Percentiles rank a stretch among this genome's conserved stretches.
Conservation (phyloP, 1,140 invertebrate genomes). For the Aleiodes sp. region DNA sequence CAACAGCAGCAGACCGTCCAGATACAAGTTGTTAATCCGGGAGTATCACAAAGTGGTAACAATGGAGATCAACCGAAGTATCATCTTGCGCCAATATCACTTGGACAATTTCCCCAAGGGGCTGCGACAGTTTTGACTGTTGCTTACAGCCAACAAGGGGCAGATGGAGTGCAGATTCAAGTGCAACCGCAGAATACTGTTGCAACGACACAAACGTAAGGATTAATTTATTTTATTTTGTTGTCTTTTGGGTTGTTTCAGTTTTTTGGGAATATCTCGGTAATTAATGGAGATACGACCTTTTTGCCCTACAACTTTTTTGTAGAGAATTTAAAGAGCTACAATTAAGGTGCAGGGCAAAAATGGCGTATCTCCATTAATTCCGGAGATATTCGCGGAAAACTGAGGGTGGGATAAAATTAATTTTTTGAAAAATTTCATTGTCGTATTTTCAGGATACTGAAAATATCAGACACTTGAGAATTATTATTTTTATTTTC, state of each 20-base stretch:
- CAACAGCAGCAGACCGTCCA: constrained; percentile 78
- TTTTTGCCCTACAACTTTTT: no score
- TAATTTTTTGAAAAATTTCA: no score
- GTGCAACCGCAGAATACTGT: constrained; percentile 64
- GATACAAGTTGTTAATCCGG: constrained; percentile 77
- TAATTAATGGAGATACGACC: no score
- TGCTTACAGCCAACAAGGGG: constrained; percentile 72
- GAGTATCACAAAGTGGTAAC: constrained; percentile 63
- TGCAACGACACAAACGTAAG: constrained; percentile 65
- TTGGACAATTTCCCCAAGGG: constrained; percentile 67
- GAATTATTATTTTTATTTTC: no score
- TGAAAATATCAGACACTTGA: no score
- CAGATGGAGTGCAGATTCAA: constrained; percentile 69
- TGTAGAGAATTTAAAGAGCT: no score
- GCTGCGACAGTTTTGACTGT: constrained; percentile 76
- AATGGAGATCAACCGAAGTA: constrained; percentile 73
- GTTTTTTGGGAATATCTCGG: no score
- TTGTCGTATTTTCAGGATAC: no score
- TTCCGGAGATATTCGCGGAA: no score
- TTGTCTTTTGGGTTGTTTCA: no score
- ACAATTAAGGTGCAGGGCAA: no score
- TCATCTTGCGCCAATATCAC: constrained; percentile 74
- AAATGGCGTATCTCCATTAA: constrained; percentile 2
- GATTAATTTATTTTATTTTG: constrained; percentile 13
- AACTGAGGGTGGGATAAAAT: no score